A percentile compares a stretch with the other conserved stretches of the same genome.
phyloP scores from a whole-genome alignment of 2,888 invertebrate species.

The Neoascia interrupta region DNA sequence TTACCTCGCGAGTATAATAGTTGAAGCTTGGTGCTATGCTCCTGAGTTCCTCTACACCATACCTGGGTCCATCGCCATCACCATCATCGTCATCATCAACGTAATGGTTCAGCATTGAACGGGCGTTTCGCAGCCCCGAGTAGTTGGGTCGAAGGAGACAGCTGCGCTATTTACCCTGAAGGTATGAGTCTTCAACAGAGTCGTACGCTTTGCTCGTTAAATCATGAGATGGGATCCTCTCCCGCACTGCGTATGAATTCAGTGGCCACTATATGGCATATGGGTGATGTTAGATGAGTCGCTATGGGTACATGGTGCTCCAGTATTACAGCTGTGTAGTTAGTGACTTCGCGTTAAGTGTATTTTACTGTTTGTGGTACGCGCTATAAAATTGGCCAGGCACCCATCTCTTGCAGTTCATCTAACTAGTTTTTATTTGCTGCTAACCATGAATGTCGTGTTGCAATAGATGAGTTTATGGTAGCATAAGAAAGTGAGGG shows the following conservation, averaged over 20 bases:
- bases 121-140: slow-evolving; percentile 5
- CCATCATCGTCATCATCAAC: slow-evolving; percentile 29
- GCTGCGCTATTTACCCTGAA: slow-evolving; percentile 49
- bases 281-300: slow-evolving; percentile 17
- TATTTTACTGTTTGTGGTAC: slow-evolving; percentile 13
- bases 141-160: slow-evolving; percentile 26
- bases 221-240: slow-evolving; percentile 12
- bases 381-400: slow-evolving; percentile 17
- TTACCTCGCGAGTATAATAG: slow-evolving; percentile 53
- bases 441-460: slow-evolving; percentile 21
- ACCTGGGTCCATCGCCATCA: background rate
- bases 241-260: slow-evolving; percentile 33
- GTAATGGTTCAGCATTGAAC: slow-evolving; percentile 8
- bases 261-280: slow-evolving; percentile 21
- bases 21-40: slow-evolving; percentile 30
- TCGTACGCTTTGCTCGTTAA: too few species aligned
- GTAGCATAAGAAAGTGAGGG: slow-evolving; percentile 46
- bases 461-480: slow-evolving; percentile 45
- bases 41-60: slow-evolving; percentile 17
- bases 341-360: slow-evolving; percentile 36
- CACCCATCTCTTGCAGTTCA: slow-evolving; percentile 51
- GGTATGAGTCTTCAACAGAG: slow-evolving; percentile 12
- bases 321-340: slow-evolving; percentile 19
- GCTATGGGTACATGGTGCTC: background rate
- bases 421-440: slow-evolving; percentile 44